Evolutionary conservation across 2,113 vertebrate species (phyloP), one percentile per base, ranked within the genome.

Genomic region (Nibea albiflora): DNA sequence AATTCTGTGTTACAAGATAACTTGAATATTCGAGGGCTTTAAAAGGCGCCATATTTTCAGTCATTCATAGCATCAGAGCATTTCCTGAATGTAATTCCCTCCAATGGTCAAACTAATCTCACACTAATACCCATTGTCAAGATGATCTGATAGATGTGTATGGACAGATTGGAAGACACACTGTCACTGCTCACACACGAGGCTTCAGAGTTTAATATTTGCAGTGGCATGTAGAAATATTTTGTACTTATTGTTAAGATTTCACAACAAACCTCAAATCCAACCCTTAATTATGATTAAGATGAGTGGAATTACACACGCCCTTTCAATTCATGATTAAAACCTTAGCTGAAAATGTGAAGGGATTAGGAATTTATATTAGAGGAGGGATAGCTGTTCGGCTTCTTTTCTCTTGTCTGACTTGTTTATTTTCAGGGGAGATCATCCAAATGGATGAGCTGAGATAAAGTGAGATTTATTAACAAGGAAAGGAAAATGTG

Each of bases 361-460:
- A 39, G 11, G 60, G 69, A 88, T 83, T 84, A 85, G 11, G 63
- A 58, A 85, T 69, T 80, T 20, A 64, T 68, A 76, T 65, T 28
- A 56, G 39, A 31, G 76, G 70, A 53, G 57, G 24, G 52, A 20
- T 22, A 7, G 62, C 70, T 58, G 78, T 66, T 83, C 62, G 2
- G 11, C 52, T 72, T 31, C 28, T 47, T 63, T 44, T 67, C 31
- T 77, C 39, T 66, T 70, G 62, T 54, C 62, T 68, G 81, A 69
- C 49, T 80, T 81, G 58, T 85, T 87, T 86, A 83, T 79, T 74
- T 78, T 66, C 63, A 62, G 42, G 22, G 11, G 28, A 88, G 78
- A 64, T 65, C 39, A 61, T 67, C 56, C 58, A 74, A 80, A 80
- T 77, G 73, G 63, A 85, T 72, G 42, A 83, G 24, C 71, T 28